phyloP scores from a whole-genome alignment of 2,797 vertebrate species.

The Muscicapa comitata region DNA sequence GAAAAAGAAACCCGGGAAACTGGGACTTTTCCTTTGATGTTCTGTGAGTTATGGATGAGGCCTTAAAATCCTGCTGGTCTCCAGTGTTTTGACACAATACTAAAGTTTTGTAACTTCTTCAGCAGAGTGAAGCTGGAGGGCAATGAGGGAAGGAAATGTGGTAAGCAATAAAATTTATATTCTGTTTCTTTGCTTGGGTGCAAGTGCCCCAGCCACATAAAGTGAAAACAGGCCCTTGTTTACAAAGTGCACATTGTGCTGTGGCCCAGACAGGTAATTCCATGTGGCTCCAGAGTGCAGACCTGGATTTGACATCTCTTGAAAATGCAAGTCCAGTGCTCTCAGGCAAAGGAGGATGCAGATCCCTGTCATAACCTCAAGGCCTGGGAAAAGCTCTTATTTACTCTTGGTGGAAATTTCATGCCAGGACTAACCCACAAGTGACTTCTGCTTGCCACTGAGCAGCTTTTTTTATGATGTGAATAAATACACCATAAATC shows the following conservation, averaged over 20 bases:
- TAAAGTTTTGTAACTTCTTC: background rate
- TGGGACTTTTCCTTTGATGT: background rate
- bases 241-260: accelerated
- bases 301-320: background rate
- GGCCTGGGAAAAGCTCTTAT: background rate
- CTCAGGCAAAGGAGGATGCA: background rate
- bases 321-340: accelerated
- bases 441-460: background rate
- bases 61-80: background rate
- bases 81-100: background rate
- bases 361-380: background rate
- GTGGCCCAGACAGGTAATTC: background rate
- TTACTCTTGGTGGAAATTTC: background rate
- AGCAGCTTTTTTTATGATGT: background rate
- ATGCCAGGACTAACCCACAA: background rate
- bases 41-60: background rate
- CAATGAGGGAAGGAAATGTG: background rate
- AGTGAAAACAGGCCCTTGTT: background rate
- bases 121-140: background rate
- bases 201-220: accelerated
- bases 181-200: background rate
- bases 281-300: background rate
- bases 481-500: background rate
- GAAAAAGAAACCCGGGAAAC: background rate
- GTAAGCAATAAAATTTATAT: background rate